These are phyloP conservation scores for Andricus quercusramuli DNA, from an alignment of 2,888 invertebrate genomes.

Conservation along the genomic window DNA sequence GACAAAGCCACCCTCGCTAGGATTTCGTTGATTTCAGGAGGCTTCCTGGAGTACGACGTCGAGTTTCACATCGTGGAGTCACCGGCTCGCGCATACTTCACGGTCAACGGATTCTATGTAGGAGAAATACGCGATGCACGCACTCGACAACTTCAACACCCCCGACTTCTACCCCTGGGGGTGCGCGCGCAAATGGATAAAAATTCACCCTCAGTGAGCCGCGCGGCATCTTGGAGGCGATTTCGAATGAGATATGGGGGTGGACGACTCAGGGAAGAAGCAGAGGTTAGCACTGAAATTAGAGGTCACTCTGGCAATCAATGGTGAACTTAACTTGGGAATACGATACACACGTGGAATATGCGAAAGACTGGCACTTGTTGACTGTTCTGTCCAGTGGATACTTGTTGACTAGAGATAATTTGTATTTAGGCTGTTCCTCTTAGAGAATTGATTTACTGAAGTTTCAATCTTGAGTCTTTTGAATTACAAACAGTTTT, in stretches of 20 bases:
- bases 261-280: conserved; percentile 16
- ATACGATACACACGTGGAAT: background rate
- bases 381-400: background rate
- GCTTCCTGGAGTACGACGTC: conserved; percentile 41
- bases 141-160: background rate
- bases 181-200: conserved; percentile 33
- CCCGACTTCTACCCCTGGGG: background rate
- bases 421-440: background rate
- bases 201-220: conserved; percentile 5
- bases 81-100: conserved; percentile 57
- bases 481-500: too few relatives aligned
- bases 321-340: background rate
- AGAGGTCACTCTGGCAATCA: conserved; percentile 32
- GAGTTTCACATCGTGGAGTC: conserved; percentile 46
- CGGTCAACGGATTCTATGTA: conserved; percentile 47
- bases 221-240: background rate
- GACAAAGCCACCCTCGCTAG: background rate
- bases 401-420: background rate
- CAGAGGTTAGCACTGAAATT: conserved; percentile 22
- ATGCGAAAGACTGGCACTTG: background rate
- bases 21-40: background rate
- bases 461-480: too few relatives aligned
- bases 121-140: conserved; percentile 50
- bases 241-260: conserved; percentile 10
- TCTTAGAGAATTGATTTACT: background rate